These are phyloP conservation scores for Phengaris arion DNA, from an alignment of 2,888 invertebrate genomes.

Conservation along the genomic window DNA sequence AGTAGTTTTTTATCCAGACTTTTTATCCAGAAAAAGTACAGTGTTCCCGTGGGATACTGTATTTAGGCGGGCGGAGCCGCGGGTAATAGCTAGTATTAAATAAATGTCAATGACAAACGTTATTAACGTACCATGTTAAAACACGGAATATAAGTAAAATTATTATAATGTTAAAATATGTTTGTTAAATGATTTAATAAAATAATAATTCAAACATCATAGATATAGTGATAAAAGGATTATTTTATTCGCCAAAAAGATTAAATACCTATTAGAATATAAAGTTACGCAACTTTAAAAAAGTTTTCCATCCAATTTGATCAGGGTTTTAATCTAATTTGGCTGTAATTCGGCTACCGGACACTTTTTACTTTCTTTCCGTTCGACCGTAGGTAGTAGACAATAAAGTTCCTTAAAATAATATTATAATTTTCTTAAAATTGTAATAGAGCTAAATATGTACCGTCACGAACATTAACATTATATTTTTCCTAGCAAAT, in stretches of 20 bases:
- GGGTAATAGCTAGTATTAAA: no score
- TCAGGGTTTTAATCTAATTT: neutral
- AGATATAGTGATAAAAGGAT: neutral
- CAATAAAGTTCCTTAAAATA: neutral
- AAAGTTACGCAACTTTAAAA: slow-evolving; percentile 5
- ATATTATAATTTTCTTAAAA: neutral
- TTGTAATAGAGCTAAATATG: no score
- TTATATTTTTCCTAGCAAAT: no score
- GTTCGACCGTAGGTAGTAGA: neutral
- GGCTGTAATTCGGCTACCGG: neutral
- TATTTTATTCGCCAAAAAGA: neutral
- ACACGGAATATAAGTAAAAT: no score
- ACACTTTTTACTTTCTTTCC: neutral
- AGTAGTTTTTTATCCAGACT: no score
- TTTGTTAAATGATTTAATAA: neutral
- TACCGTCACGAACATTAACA: no score
- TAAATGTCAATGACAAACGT: no score
- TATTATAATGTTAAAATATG: neutral
- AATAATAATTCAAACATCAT: neutral
- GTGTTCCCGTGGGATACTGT: no score
- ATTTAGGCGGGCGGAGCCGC: no score
- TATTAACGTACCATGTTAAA: no score
- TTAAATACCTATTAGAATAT: neutral
- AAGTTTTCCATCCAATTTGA: neutral
- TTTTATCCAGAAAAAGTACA: no score